These are phyloP conservation scores for Melanchra persicariae DNA, from an alignment of 2,888 invertebrate species.

Conservation along the genomic window DNA sequence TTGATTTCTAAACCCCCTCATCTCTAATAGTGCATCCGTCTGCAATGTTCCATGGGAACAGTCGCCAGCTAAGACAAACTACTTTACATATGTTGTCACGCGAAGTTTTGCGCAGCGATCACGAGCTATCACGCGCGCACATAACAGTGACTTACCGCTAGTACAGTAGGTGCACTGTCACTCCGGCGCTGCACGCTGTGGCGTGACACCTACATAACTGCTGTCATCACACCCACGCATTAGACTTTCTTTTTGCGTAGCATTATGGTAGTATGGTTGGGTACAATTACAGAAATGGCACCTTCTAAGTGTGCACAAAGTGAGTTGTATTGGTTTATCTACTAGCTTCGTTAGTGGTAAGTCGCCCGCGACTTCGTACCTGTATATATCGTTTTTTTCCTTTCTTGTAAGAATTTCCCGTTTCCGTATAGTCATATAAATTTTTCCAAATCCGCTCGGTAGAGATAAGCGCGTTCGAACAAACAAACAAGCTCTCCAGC, in stretches of 20 bases:
- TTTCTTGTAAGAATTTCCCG: too few species aligned
- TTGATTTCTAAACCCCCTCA: neutral
- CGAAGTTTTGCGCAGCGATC: conserved; percentile 50
- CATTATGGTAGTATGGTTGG: conserved; percentile 2
- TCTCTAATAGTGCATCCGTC: neutral
- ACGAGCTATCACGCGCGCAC: conserved; percentile 37
- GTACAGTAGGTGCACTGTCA: conserved; percentile 18
- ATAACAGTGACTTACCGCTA: conserved; percentile 66
- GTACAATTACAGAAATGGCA: neutral
- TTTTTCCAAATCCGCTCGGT: too few species aligned
- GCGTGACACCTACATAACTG: conserved; percentile 50
- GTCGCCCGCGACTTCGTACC: too few species aligned
- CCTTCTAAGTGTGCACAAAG: too few species aligned
- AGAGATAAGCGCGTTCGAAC: too few species aligned
- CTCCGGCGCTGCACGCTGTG: conserved; percentile 14
- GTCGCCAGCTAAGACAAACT: conserved; percentile 5
- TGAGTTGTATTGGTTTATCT: too few species aligned
- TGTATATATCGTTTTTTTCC: too few species aligned
- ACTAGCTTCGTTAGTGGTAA: too few species aligned
- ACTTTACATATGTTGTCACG: conserved; percentile 37
- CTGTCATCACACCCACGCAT: conserved; percentile 35
- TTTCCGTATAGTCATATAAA: too few species aligned
- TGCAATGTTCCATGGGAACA: conserved; percentile 5
- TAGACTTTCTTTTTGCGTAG: conserved; percentile 40
- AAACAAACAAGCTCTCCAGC: too few species aligned